Base-by-base conservation (phyloP, 2,888 invertebrate species). In the Drosophila nigritarsus region DNA sequence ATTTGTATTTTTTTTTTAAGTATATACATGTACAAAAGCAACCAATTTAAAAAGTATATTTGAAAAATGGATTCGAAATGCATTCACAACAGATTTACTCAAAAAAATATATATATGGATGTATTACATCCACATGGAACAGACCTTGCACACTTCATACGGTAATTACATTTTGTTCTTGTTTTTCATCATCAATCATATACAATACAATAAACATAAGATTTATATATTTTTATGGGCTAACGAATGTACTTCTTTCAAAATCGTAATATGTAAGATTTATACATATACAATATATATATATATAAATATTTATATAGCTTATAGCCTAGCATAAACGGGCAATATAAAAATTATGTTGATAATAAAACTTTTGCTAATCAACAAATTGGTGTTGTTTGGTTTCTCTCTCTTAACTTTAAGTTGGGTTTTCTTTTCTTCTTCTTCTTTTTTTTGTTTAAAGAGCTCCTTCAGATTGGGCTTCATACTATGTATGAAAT, bases 231-330 rank as follows among this genome's bases (percentile, higher is more conserved):
- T 87, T 72, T 87, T 83, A 87, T 62, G 82, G 68, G 84, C 90
- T 83, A 90, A 89, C 83, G 80, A 90, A 90, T 86, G 84, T 89
- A 83, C 89, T 85, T 90, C 84, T 87, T 78, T 89, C 85, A 51
- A 77, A 90, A 77, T 80, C 81, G 85, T 89, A 90, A 73, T 88
- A 63, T 73, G 81, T 89, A 89, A 83, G 89, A 85, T 81, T 77
- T 80, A 81, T 67, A 72, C 68, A 71, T 66, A 80, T 75, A 73
- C 72, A 74, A 56, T 74, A 51, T 56, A 65, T 50, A 76, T 54
- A 76, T 71, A 72, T 73, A 63, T 65, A 56, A 63, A 65, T 73
- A 72, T 83, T 64, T 74, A 80, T 77, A 61, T 88, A 86, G 83
- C 83, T 90, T 90, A 88, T 73, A 79, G 80, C 86, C 88, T 85